These are phyloP conservation scores for Lamellibrachia columna DNA, from an alignment of 2,888 invertebrate genomes.

Conservation along the genomic window DNA sequence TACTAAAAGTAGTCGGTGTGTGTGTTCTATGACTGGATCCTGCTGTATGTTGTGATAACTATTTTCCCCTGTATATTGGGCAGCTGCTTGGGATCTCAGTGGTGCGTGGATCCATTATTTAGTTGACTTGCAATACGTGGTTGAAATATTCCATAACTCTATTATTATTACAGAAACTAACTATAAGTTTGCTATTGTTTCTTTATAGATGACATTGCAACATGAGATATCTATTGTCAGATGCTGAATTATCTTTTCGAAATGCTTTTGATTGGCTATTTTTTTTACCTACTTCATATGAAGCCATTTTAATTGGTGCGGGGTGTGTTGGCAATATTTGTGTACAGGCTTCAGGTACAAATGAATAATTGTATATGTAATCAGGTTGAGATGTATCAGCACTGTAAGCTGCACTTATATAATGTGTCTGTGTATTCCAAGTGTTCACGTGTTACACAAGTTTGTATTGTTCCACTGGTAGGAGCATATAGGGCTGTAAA, in stretches of 20 bases:
- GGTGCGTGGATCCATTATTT: not conserved
- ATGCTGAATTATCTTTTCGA: not conserved
- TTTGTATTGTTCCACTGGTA: not conserved
- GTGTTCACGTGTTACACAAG: not conserved
- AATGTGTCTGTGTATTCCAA: not conserved
- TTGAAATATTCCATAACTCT: not conserved
- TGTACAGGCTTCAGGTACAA: not conserved
- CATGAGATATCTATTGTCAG: not conserved
- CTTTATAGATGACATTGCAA: not conserved
- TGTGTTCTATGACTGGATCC: not conserved
- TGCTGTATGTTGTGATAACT: constrained; percentile 12
- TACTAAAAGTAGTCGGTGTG: constrained; percentile 4
- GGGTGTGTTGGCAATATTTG: not conserved
- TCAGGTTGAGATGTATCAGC: not conserved
- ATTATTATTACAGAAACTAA: not conserved
- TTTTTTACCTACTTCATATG: not conserved
- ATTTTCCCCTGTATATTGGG: not conserved
- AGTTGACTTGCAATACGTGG: not conserved
- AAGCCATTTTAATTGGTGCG: not conserved
- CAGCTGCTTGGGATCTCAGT: not conserved
- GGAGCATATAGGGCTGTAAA: not conserved
- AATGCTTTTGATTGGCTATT: not conserved
- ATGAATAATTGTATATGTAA: not conserved
- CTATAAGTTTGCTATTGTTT: not conserved
- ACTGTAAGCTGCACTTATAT: not conserved